These are phyloP conservation scores for Bos taurus DNA, from an alignment of 2,113 vertebrate species.

Conservation along the genomic window ARS-UCD2.0 NC_037333.1:93554501-93555000, in stretches of 20 bases:
- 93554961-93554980: background rate
- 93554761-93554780: background rate
- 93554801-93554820: background rate
- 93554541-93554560: background rate
- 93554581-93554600: constrained; percentile 16
- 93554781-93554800: background rate
- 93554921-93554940: background rate
- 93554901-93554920: background rate
- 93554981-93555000: background rate
- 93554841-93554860: background rate
- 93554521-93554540: background rate
- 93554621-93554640: constrained; percentile 6
- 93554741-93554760: background rate
- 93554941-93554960: background rate
- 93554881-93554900: background rate
- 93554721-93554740: background rate
- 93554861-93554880: background rate
- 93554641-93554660: background rate
- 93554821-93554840: background rate
- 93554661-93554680: background rate
- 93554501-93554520: background rate
- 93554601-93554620: background rate
- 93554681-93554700: background rate
- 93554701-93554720: constrained; percentile 12
- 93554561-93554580: background rate